Evolutionary conservation across 2,113 vertebrate species (phyloP).

Genomic region (Zeus faber): DNA sequence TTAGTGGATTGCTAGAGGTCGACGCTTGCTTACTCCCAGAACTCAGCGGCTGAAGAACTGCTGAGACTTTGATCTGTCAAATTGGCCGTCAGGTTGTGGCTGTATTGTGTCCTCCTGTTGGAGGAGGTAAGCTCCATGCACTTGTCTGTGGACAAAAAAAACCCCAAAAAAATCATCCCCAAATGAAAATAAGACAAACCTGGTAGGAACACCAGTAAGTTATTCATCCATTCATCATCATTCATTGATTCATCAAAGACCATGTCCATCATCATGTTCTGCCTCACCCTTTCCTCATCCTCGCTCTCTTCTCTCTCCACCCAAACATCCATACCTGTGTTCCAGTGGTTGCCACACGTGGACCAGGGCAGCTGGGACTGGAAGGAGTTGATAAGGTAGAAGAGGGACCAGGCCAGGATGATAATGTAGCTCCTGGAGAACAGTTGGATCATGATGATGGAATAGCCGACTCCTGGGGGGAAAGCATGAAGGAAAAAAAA

Average conservation of each 20-base stretch:
- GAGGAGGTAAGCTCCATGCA: too few species aligned
- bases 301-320: neutral
- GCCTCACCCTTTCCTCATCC: neutral
- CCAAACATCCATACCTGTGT: constrained; percentile 76
- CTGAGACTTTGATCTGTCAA: too few species aligned
- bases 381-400: constrained; percentile 85
- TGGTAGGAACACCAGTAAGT: neutral
- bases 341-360: constrained; percentile 82
- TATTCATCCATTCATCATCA: neutral
- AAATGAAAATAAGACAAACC: neutral
- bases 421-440: constrained; percentile 82
- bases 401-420: constrained; percentile 83
- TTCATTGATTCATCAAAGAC: neutral
- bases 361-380: constrained; percentile 80
- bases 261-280: neutral
- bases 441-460: constrained; percentile 76
- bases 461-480: constrained; percentile 80
- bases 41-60: too few species aligned
- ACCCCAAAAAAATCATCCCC: neutral
- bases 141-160: neutral
- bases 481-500: neutral
- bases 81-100: too few species aligned
- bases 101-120: too few species aligned
- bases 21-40: too few species aligned
- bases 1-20: too few species aligned